Conservation (phyloP, 2,888 invertebrate genomes). For the Catocala nupta region DNA sequence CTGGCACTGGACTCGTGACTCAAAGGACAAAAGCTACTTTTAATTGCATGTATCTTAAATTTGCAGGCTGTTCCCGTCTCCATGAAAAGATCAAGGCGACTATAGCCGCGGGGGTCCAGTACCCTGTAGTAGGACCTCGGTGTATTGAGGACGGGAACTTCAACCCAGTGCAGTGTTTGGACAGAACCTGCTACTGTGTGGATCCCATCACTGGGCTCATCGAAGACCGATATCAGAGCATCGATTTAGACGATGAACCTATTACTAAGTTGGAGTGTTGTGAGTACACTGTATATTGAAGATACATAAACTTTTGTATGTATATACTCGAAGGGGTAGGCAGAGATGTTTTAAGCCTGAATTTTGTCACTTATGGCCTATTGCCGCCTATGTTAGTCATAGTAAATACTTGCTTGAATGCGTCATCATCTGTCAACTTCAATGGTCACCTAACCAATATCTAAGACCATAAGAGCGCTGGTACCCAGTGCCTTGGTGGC, state of each 20-base stretch:
- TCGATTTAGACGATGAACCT: slow-evolving; percentile 68
- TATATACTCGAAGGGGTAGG: too few species aligned
- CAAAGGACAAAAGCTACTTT: background rate
- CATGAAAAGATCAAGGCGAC: slow-evolving; percentile 78
- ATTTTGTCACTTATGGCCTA: too few species aligned
- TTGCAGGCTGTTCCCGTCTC: slow-evolving; percentile 87
- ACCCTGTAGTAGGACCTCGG: slow-evolving; percentile 80
- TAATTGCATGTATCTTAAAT: background rate
- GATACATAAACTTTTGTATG: background rate
- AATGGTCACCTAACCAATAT: too few species aligned
- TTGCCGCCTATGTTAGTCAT: too few species aligned
- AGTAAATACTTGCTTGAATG: too few species aligned
- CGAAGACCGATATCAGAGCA: slow-evolving; percentile 37
- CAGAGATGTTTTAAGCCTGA: too few species aligned
- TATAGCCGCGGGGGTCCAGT: slow-evolving; percentile 70
- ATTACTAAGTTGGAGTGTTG: slow-evolving; percentile 78
- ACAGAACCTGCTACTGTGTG: slow-evolving; percentile 88
- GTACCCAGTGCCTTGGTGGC: too few species aligned
- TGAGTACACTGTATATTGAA: slow-evolving; percentile 59
- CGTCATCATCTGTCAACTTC: too few species aligned
- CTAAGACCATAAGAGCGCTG: too few species aligned
- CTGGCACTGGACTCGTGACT: too few species aligned
- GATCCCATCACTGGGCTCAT: slow-evolving; percentile 84
- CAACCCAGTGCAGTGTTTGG: slow-evolving; percentile 89
- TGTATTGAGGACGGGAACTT: slow-evolving; percentile 90